Base-by-base conservation (phyloP, 2,888 invertebrate species). In the Caenorhabditis zanzibari region DNA sequence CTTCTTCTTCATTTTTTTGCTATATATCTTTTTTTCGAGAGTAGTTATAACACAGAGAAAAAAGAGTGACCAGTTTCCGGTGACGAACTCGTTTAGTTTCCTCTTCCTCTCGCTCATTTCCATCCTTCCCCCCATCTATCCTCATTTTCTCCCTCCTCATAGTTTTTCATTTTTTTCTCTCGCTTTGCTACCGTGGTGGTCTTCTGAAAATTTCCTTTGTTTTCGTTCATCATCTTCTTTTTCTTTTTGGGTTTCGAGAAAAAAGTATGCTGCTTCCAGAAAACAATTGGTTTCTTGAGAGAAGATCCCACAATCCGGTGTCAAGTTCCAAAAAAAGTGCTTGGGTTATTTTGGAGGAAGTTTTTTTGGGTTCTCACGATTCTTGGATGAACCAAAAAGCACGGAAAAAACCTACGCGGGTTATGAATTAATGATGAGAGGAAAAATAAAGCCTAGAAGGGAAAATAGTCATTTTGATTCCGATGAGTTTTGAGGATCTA, bases 51-150 rank as follows among this genome's bases (percentile, higher is more conserved):
- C 41, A 12, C 5, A 38, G 38, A 38, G 38, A 12, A 61, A 69
- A 19, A 47, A 47, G 47, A 47, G 77, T 77, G 77, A 77, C 77
- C 77, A 77, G 77, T 77, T 77, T 77, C 71, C 77, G 69, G 69
- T 77, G 63, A 61, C 63, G 52, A 71, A 69, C 77, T 71, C 66
- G 66, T 75, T 68, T 63, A 35, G 38, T 58, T 59, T 59, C 41
- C 61, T n/a, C n/a, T 35, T 22, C 38, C 44, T 52, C 28, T 47
- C 76, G 24, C 76, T 77, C 71, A 69, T 77, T 77, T 77, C 76
- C 76, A 77, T 69, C 38, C 10, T 12, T 7, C 32, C 5, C 32
- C 32, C 32, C 76, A 77, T 77, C 69, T 54, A 69, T 77, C 69
- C 77, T 77, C 77, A 77, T 77, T 77, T 77, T 77, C 69, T 56